Evolutionary conservation across 2,888 invertebrate species (phyloP).

Genomic region (Endomychus coccineus): DNA sequence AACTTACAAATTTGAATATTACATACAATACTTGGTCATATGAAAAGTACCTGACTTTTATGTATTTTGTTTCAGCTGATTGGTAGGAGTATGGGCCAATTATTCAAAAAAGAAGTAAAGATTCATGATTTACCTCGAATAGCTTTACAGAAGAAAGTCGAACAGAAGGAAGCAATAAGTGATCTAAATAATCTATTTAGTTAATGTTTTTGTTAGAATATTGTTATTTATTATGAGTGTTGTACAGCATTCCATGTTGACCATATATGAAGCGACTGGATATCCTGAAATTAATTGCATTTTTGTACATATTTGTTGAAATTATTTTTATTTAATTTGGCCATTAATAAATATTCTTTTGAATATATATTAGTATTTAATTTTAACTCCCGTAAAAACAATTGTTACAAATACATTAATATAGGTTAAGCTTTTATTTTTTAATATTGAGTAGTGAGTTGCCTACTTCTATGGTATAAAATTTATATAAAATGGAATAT

Average conservation of each 20-base stretch:
- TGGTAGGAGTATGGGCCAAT: slow-evolving; percentile 76
- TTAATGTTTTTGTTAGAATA: slow-evolving; percentile 22
- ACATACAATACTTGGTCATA: too few relatives aligned
- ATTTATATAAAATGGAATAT: too few relatives aligned
- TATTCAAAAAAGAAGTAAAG: slow-evolving; percentile 81
- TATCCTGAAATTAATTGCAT: slow-evolving; percentile 21
- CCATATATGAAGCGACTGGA: slow-evolving; percentile 10
- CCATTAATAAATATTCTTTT: too few relatives aligned
- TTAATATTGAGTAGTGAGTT: too few relatives aligned
- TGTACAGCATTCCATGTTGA: slow-evolving; percentile 13
- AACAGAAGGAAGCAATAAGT: slow-evolving; percentile 35
- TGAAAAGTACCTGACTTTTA: too few relatives aligned
- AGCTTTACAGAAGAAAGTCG: slow-evolving; percentile 42
- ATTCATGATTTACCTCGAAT: slow-evolving; percentile 78
- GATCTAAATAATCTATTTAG: slow-evolving; percentile 39
- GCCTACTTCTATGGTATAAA: too few relatives aligned
- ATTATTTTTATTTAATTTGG: slow-evolving; percentile 26
- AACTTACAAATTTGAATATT: too few relatives aligned
- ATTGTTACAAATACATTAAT: too few relatives aligned
- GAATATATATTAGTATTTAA: too few relatives aligned
- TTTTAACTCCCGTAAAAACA: too few relatives aligned
- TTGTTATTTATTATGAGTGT: slow-evolving; percentile 12
- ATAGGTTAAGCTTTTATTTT: too few relatives aligned
- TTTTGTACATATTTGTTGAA: slow-evolving; percentile 34
- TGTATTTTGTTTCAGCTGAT: slow-evolving; percentile 53